Base-by-base conservation (phyloP, 2,888 invertebrate species). In the Bombylius major region DNA sequence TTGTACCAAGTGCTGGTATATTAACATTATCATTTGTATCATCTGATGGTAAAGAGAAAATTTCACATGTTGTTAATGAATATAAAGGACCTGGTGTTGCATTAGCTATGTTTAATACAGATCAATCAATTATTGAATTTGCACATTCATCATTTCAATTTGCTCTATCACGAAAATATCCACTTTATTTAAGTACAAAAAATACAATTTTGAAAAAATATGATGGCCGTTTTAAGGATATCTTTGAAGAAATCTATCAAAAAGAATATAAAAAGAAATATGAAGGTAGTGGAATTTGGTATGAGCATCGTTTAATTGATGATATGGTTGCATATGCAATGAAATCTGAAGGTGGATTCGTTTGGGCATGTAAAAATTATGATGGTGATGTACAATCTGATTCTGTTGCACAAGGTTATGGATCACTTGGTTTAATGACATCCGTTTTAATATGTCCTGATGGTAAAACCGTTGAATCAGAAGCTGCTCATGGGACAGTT, bases 291-390 rank as follows among this genome's bases (percentile, higher is more conserved):
- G 85, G 85, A 5, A 87, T 98, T 65, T 97, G 96, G 95, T 99
- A 99, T 70, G 98, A 99, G 73, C 98, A 99, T 74, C 83, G 98
- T 59, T 78, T 99, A 54, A 99, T 99, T 69, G 98, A 99, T 71
- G 98, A 99, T 68, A 98, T 98, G 98, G 97, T 98, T 13, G 98
- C 98, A 4, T 95, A 96, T 69, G 87, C 88, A 42, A 91, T 98
- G 90, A 98, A 98, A 74, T 91, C 93, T 0, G 93, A 95, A 66
- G 99, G 99, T 63, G 98, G 98, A 47, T 99, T 98, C 73, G 96
- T 99, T 0, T 99, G 98, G 98, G 96, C 98, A 9, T 99, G 98
- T 75, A 99, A 99, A 74, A 99, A 99, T 75, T 99, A 99, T 71
- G 98, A 99, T 69, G 98, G 98, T 47, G 98, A 99, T 75, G 98